Evolutionary conservation across 2,797 vertebrate species (phyloP).

Genomic region (Hafferia zeledoni): DNA sequence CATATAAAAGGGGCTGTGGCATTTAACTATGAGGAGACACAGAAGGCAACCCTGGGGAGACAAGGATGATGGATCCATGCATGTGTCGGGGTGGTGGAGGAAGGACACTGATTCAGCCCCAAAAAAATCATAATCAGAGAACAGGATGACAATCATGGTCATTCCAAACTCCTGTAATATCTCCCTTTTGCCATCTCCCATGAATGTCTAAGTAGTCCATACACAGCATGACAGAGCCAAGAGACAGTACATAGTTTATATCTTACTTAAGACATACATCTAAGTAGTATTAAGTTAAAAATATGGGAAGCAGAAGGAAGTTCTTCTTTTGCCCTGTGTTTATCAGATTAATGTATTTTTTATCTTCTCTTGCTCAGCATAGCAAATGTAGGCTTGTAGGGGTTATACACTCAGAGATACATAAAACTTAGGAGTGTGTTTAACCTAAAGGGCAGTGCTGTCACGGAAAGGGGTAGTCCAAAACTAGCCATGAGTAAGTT

Average conservation of each 20-base stretch:
- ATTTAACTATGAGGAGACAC: neutral
- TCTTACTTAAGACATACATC: neutral
- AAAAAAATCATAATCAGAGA: neutral
- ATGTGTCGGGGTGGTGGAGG: neutral
- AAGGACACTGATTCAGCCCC: neutral
- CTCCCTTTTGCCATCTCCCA: neutral
- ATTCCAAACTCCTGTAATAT: neutral
- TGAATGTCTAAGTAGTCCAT: neutral
- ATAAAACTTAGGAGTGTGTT: fast-evolving
- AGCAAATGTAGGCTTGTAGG: neutral
- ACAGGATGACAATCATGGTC: neutral
- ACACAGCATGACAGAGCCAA: neutral
- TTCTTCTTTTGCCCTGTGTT: neutral
- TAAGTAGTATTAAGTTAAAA: neutral
- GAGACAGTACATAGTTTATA: neutral
- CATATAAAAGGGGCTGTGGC: neutral
- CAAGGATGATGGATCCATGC: neutral
- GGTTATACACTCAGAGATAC: neutral
- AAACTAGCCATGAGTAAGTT: neutral
- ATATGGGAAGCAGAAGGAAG: neutral
- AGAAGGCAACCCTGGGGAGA: neutral
- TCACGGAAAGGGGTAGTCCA: neutral
- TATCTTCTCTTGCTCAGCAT: neutral
- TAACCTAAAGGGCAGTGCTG: neutral
- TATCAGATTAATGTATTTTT: neutral